These are phyloP conservation scores for Atlantisia rogersi DNA, from an alignment of 2,113 vertebrate genomes.

Conservation along the genomic window DNA sequence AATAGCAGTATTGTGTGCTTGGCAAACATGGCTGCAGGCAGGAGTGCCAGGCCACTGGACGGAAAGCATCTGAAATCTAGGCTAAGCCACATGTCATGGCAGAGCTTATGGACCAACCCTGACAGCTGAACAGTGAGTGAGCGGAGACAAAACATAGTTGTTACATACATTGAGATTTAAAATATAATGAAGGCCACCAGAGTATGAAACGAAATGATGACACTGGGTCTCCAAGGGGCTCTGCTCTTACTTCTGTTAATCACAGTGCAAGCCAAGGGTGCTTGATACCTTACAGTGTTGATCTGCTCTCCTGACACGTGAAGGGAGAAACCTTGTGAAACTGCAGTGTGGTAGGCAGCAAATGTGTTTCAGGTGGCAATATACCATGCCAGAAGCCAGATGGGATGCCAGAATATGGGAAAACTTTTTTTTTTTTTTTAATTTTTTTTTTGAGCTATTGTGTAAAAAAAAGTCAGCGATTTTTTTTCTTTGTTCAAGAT, in stretches of 20 bases:
- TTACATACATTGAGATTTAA: neutral
- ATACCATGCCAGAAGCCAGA: neutral
- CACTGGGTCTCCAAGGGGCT: neutral
- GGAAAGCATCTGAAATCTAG: neutral
- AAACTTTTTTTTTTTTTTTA: neutral
- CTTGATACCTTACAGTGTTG: accelerated
- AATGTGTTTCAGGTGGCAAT: neutral
- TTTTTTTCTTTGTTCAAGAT: neutral
- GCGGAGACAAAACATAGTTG: neutral
- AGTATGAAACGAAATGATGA: neutral
- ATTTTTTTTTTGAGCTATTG: neutral
- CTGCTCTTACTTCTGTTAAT: neutral
- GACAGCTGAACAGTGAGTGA: neutral
- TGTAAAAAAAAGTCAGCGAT: neutral
- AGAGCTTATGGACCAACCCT: neutral
- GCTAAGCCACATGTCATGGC: accelerated
- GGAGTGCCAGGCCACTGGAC: neutral
- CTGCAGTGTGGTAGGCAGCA: neutral
- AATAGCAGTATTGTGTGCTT: neutral
- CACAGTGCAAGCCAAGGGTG: accelerated
- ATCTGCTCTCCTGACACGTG: neutral
- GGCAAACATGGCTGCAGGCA: neutral
- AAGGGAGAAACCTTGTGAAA: neutral
- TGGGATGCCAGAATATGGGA: neutral
- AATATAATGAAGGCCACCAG: neutral